Base-by-base conservation (phyloP, 1,140 invertebrate genomes). In the Temnothorax curvispinosus region DNA sequence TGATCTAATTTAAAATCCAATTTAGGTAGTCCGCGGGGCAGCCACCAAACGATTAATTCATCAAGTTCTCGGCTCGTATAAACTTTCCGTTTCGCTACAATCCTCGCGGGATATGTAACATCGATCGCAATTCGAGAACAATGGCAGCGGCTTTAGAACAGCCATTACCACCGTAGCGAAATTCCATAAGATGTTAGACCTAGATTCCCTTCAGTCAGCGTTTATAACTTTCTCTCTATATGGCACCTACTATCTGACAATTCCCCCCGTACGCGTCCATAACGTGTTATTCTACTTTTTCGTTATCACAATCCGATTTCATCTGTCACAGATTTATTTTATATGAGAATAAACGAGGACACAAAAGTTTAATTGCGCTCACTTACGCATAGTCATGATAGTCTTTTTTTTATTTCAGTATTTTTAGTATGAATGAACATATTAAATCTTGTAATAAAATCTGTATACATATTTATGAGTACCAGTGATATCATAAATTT, bases 1-100 rank as follows among this genome's bases (percentile, higher is more conserved):
- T 85, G 35, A 72, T 87, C 62, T 47, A 67, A 71, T 87, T 67
- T 67, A 75, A 85, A 85, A 87, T 76, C 60, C 74, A 75, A 84
- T 84, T 75, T 82, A 72, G 67, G 6, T 47, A 60, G 71, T 62
- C 35, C 13, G 27, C 41, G 71, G 75, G 47, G 27, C 67, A 67
- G 52, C 18, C 60, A n/a, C 38, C 41, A 58, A 84, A 87, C 62
- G 32, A 84, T 84, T 84, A 84, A 84, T 84, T 84, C 80, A 82
- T 82, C 54, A 50, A 50, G 54, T 60, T 84, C 44, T 50, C 32
- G 54, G 67, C 27, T 38, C 69, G 27, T 74, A 74, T 74, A 38
- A 84, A 84, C 80, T 84, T 84, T 84, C 69, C 80, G 69, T 84
- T 84, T 84, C 69, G 41, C 80, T 75, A 84, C 72, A 84, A 84